Evolutionary conservation across 1,140 invertebrate species (phyloP), one percentile per base, ranked within the genome.

Genomic region (Trissolcus basalis): DNA sequence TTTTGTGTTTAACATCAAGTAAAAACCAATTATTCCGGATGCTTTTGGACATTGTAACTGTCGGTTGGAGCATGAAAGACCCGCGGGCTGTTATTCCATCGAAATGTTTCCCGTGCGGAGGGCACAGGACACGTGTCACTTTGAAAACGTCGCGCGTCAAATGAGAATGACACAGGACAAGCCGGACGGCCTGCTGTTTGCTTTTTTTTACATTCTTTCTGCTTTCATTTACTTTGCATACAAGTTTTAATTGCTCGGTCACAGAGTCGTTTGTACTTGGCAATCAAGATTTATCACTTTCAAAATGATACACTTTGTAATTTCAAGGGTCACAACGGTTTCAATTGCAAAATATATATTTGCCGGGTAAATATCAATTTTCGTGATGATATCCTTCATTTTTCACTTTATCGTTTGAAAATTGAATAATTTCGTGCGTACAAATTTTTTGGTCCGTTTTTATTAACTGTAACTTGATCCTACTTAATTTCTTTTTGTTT

Each of bases 1-100:
- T 80, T 77, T 71, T 69, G 80, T 83, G 81, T 82, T 84, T 83
- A 84, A 79, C 83, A 83, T 84, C 80, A 80, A 82, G 82, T 82
- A 84, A 84, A 85, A 85, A 83, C 79, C 81, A 85, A 85, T 85
- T 84, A 84, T 80, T 78, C 72, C 78, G 80, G 79, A 83, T 83
- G 67, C 76, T 75, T 59, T 77, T 61, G 77, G 78, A 80, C 80
- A 79, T 72, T 80, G 72, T 70, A 69, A 75, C 56, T 56, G 70
- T 59, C 35, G 54, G 64, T 56, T 60, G 27, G 15, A 10, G 56
- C n/a, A 41, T 35, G 39, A 79, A 80, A 79, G 71, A 27, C 71
- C 79, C 64, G 64, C 76, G 59, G 78, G 71, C 48, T 74, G 78
- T 82, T 77, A 83, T 83, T 81, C 68, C 60, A 79, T 54, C 81